Conservation (phyloP, 2,888 invertebrate genomes). For the Pelosia muscerda region DNA sequence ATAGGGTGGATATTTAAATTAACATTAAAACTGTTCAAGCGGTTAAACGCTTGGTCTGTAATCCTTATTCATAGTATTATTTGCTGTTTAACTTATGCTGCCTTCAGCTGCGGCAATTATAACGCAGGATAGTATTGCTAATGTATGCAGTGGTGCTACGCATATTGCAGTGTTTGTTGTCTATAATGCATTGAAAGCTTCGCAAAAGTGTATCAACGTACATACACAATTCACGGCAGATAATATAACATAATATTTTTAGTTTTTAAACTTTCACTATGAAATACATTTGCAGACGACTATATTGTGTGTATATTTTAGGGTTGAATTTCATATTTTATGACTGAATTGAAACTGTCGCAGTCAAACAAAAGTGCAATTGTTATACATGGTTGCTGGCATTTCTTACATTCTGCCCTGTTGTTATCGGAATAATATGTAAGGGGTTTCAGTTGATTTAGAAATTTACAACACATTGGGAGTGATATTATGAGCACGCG, state of each 20-base stretch:
- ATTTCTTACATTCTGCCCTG: background rate
- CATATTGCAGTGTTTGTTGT: conserved; percentile 10
- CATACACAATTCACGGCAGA: background rate
- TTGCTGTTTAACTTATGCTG: conserved; percentile 2
- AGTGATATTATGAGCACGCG: too few relatives aligned
- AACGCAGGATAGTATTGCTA: background rate
- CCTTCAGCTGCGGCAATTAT: background rate
- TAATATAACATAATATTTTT: background rate
- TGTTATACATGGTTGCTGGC: background rate
- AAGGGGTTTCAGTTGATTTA: background rate
- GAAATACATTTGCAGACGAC: background rate
- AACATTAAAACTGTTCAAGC: too few relatives aligned
- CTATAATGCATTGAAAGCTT: conserved; percentile 2
- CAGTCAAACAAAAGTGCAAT: background rate
- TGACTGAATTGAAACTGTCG: background rate
- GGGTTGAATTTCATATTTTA: background rate
- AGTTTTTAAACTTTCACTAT: background rate
- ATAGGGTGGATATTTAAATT: too few relatives aligned
- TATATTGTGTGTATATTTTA: background rate
- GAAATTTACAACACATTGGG: too few relatives aligned
- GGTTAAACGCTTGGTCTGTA: too few relatives aligned
- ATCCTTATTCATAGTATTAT: background rate
- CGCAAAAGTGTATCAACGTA: background rate
- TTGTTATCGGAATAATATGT: background rate
- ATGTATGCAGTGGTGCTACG: conserved; percentile 6